Base-by-base conservation (phyloP, 2,888 invertebrate species). In the Plagodis pulveraria region DNA sequence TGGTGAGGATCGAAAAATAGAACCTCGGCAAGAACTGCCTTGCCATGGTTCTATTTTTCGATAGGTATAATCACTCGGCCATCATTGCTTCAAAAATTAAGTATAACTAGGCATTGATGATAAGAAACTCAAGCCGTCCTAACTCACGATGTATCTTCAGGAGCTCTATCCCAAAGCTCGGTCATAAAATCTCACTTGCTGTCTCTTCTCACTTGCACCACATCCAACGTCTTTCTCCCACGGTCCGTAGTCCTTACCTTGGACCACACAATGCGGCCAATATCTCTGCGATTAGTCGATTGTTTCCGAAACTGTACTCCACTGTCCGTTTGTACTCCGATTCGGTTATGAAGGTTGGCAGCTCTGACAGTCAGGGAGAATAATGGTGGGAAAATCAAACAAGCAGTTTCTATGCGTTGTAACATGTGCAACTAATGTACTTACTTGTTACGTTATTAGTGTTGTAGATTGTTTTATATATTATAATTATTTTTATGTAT, bases 231-330 rank as follows among this genome's bases (percentile, higher is more conserved):
- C 66, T 70, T 63, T 77, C 77, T 83, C 84, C 80, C 83, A 84
- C 84, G 83, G 77, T 47, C 72, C 67, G 70, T 68, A 70, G 78
- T 68, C 65, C 61, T 79, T 73, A 76, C 80, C 81, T 82, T 81
- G 83, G 70, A 63, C 76, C 72, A 68, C 67, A 69, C 72, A 66
- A 66, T 73, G 66, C 69, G 64, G 64, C 62, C 74, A 81, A 76
- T n/a, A n/a, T 66, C 72, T 72, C 76, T 68, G 73, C 78, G 78
- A 84, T 82, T 82, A 80, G 72, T 71, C 70, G 75, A 78, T 75
- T 76, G 76, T 81, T 79, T 77, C 80, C 76, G 76, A 74, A 83
- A 81, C 40, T 8, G 10, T 10, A 40, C 40, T 40, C 10, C 10
- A 10, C 73, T 68, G 72, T 65, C 73, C 65, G 72, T 65, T 70